Evolutionary conservation across 1,140 invertebrate genomes (phyloP).

Genomic region (Ctenoplectra terminalis): DNA sequence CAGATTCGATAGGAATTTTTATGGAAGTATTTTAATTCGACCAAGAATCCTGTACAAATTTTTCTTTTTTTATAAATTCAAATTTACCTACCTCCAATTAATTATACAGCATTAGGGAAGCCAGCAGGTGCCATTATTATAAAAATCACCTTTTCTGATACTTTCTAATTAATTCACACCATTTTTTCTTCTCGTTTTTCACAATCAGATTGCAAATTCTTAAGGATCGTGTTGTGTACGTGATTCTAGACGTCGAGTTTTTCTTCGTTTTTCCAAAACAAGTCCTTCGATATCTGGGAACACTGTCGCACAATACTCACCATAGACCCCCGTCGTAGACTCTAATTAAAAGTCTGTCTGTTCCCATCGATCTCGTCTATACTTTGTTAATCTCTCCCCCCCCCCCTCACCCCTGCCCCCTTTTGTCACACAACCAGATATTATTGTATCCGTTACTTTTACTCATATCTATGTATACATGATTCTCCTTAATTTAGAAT

Average conservation of each 20-base stretch:
- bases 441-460: neutral
- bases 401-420: neutral
- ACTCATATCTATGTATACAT: conserved; percentile 14
- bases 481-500: conserved; percentile 25
- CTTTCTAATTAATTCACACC: too few relatives aligned
- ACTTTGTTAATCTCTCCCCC: neutral
- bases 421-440: conserved; percentile 9
- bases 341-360: conserved; percentile 21
- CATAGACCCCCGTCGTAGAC: conserved; percentile 19
- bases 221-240: too few relatives aligned
- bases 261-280: too few relatives aligned
- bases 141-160: too few relatives aligned
- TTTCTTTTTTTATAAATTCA: too few relatives aligned
- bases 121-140: too few relatives aligned
- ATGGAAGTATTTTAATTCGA: neutral
- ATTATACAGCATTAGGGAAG: too few relatives aligned
- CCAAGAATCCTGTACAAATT: too few relatives aligned
- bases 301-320: conserved; percentile 11
- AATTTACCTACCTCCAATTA: too few relatives aligned
- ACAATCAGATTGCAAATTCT: neutral
- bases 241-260: neutral
- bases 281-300: conserved; percentile 33
- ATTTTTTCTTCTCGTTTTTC: neutral
- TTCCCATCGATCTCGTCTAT: conserved; percentile 23
- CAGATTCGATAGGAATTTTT: conserved; percentile 6